Conservation (phyloP, 2,888 invertebrate genomes). For the Ptychoptera albimana region DNA sequence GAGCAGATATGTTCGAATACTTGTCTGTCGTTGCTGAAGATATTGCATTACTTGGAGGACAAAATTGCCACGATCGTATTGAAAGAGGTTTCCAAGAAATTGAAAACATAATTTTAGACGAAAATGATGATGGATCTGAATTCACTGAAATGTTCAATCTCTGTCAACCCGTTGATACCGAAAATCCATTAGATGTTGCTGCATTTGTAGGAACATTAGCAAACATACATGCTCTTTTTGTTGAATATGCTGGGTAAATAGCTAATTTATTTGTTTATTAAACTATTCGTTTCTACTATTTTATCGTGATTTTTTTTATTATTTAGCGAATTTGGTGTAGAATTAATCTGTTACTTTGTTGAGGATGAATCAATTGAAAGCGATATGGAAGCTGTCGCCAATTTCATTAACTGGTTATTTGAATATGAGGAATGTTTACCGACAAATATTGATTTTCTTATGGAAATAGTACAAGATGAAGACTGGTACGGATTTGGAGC, state of each 20-base stretch:
- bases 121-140: background rate
- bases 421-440: no score
- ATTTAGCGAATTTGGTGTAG: no score
- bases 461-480: no score
- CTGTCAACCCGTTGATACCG: slow-evolving; percentile 18
- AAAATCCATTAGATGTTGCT: slow-evolving; percentile 19
- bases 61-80: slow-evolving; percentile 7
- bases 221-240: slow-evolving; percentile 17
- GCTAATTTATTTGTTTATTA: no score
- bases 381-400: no score
- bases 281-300: background rate
- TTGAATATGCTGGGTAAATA: slow-evolving; percentile 16
- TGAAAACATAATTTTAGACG: background rate
- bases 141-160: slow-evolving; percentile 16
- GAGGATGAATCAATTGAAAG: background rate
- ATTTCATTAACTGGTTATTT: no score
- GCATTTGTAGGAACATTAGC: slow-evolving; percentile 27
- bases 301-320: no score
- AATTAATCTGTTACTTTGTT: no score
- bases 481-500: no score
- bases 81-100: slow-evolving; percentile 2
- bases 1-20: slow-evolving; percentile 32
- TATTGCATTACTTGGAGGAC: slow-evolving; percentile 1
- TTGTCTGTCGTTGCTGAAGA: no score
- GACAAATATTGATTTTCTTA: no score